Percentiles rank a stretch among this genome's conserved stretches.
phyloP scores from a whole-genome alignment of 2,888 invertebrate genomes.

The Aricia artaxerxes region DNA sequence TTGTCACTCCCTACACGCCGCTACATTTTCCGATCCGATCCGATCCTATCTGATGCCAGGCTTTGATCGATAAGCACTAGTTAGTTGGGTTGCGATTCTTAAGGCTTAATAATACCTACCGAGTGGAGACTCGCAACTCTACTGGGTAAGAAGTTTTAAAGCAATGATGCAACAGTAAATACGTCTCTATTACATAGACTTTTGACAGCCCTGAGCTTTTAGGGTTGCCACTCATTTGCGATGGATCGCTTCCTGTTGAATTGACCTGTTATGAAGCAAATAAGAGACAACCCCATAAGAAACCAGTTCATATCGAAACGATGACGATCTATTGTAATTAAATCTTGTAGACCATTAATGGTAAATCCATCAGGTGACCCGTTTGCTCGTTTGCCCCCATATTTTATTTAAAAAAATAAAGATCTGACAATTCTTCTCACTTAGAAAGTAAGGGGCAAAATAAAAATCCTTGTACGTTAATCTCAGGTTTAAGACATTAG shows the following conservation, averaged over 20 bases:
- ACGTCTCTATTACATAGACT: too few species aligned
- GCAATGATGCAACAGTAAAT: too few species aligned
- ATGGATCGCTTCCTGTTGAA: neutral
- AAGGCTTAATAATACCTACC: neutral
- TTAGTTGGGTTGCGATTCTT: neutral
- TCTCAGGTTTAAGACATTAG: neutral
- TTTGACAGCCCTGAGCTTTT: too few species aligned
- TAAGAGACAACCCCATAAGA: too few species aligned
- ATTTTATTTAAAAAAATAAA: too few species aligned
- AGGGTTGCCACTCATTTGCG: neutral
- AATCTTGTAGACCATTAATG: neutral
- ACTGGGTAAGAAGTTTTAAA: too few species aligned
- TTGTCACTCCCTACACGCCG: constrained; percentile 47
- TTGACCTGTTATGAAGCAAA: neutral
- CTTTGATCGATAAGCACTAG: neutral
- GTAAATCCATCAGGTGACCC: too few species aligned
- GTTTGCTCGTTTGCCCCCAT: too few species aligned
- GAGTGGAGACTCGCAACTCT: too few species aligned
- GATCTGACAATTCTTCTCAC: neutral
- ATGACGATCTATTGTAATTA: neutral
- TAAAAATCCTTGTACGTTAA: neutral
- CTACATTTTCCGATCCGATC: constrained; percentile 56
- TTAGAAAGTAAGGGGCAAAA: neutral
- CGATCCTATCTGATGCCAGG: constrained; percentile 24
- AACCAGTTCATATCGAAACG: too few species aligned